A percentile compares a stretch with the other conserved stretches of the same genome.
Evolutionary conservation across 2,113 vertebrate genomes (phyloP).

Genomic region (Azemiops feae): DNA sequence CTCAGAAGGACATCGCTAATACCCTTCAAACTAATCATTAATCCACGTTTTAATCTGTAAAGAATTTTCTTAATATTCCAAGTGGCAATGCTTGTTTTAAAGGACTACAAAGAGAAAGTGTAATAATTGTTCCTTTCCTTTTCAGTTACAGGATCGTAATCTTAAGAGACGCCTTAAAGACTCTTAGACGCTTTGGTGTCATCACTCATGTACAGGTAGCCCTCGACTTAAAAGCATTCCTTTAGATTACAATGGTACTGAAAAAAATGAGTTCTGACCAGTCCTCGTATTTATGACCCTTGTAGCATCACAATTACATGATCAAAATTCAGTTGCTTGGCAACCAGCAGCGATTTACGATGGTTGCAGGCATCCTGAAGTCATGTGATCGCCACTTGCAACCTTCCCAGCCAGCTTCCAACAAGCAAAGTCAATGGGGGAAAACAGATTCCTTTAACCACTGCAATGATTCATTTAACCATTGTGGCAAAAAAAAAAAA

Average conservation of each 20-base stretch:
- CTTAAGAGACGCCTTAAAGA: not conserved
- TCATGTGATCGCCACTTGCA: not conserved
- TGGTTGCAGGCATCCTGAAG: not conserved
- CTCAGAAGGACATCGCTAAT: not conserved
- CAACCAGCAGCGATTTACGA: not conserved
- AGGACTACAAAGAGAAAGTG: not conserved
- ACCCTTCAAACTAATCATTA: not conserved
- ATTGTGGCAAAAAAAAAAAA: not conserved
- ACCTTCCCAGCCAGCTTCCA: not conserved
- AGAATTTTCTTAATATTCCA: not conserved
- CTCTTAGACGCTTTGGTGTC: not conserved
- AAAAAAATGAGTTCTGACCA: not conserved
- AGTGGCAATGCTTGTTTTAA: not conserved
- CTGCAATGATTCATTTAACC: not conserved
- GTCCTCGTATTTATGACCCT: not conserved
- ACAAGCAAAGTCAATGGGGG: not conserved
- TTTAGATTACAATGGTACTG: not conserved
- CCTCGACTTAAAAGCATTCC: not conserved
- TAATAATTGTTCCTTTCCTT: not conserved
- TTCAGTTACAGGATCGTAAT: not conserved
- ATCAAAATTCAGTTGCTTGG: not conserved
- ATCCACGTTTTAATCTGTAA: not conserved
- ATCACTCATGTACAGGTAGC: not conserved
- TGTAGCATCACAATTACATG: not conserved
- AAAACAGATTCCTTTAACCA: not conserved